These are phyloP conservation scores for Plagodis dolabraria DNA, from an alignment of 2,888 invertebrate genomes.

Conservation along the genomic window DNA sequence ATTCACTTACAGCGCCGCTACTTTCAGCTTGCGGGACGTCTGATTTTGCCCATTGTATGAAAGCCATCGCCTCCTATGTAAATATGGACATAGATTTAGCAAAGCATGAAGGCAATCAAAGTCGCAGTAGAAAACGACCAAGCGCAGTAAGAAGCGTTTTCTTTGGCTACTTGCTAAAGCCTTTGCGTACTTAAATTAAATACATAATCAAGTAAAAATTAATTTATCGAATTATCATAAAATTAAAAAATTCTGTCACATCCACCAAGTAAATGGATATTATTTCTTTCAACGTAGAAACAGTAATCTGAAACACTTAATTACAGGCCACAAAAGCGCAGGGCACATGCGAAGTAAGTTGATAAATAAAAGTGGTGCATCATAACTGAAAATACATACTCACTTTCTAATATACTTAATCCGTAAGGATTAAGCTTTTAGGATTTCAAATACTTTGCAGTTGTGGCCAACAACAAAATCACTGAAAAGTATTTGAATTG, in stretches of 20 bases:
- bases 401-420: no score
- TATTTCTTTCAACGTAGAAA: neutral
- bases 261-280: slow-evolving; percentile 3
- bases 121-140: slow-evolving; percentile 12
- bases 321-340: slow-evolving; percentile 5
- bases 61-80: slow-evolving; percentile 81
- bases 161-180: slow-evolving; percentile 12
- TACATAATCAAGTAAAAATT: neutral
- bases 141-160: slow-evolving; percentile 19
- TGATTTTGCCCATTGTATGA: slow-evolving; percentile 74
- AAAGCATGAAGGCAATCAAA: slow-evolving; percentile 56
- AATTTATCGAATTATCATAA: neutral
- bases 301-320: slow-evolving; percentile 7
- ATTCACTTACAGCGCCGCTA: slow-evolving; percentile 80
- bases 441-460: no score
- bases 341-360: slow-evolving; percentile 13
- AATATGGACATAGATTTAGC: slow-evolving; percentile 68
- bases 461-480: no score
- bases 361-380: slow-evolving; percentile 2
- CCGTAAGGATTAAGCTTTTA: no score
- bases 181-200: slow-evolving; percentile 5
- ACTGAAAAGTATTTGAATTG: no score
- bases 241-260: neutral
- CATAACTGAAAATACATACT: slow-evolving; percentile 1
- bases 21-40: slow-evolving; percentile 73